Conservation (phyloP, 2,113 vertebrate genomes). For the Odontophorus gujanensis region DNA sequence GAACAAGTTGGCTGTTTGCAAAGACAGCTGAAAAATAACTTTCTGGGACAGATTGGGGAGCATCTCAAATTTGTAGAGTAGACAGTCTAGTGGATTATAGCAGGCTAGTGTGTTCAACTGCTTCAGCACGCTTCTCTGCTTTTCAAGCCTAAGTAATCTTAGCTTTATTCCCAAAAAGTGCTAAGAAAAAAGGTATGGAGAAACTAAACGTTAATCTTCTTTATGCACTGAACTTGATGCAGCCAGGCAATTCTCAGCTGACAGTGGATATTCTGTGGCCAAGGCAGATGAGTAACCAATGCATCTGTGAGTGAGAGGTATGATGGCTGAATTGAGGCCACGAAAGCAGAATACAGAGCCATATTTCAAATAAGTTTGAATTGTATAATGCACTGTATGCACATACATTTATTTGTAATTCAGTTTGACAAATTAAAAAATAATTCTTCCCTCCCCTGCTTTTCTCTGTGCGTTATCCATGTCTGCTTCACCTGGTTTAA, state of each 20-base stretch:
- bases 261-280: background rate
- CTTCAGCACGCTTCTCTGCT: background rate
- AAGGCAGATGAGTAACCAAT: background rate
- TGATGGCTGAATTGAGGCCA: background rate
- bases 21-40: background rate
- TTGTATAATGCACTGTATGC: background rate
- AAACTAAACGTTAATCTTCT: background rate
- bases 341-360: background rate
- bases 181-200: background rate
- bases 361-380: background rate
- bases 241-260: background rate
- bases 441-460: background rate
- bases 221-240: background rate
- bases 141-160: background rate
- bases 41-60: background rate
- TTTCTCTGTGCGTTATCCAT: background rate
- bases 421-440: background rate
- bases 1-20: background rate
- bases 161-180: background rate
- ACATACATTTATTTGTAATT: background rate
- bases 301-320: background rate
- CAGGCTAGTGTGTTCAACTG: rapidly evolving
- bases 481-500: background rate
- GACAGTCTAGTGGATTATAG: background rate
- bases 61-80: rapidly evolving